These are phyloP conservation scores for Clivina fossor DNA, from an alignment of 2,888 invertebrate genomes.

Conservation along the genomic window DNA sequence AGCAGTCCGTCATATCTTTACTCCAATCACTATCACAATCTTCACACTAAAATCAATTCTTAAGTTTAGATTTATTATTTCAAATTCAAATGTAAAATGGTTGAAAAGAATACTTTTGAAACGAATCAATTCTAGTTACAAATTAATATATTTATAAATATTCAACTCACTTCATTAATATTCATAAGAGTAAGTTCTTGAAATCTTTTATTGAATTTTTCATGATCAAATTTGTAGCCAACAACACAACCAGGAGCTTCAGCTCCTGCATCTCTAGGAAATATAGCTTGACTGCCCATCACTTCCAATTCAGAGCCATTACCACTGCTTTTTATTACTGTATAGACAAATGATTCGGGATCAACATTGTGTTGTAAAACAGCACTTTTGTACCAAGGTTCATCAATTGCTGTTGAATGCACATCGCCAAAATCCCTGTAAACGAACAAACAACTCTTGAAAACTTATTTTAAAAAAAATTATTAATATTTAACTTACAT, in stretches of 20 bases:
- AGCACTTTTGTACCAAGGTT: conserved; percentile 89
- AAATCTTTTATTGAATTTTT: conserved; percentile 69
- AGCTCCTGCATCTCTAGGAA: conserved; percentile 72
- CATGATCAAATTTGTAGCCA: conserved; percentile 81
- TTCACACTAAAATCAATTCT: conserved; percentile 37
- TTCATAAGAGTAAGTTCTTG: conserved; percentile 60
- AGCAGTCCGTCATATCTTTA: conserved; percentile 72
- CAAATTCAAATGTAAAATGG: too few relatives aligned
- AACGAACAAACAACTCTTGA: conserved; percentile 10
- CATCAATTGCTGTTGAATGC: conserved; percentile 78
- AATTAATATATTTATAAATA: too few relatives aligned
- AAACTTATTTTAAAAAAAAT: conserved; percentile 3
- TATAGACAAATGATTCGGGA: conserved; percentile 74
- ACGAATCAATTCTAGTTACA: too few relatives aligned
- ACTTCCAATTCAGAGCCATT: conserved; percentile 58
- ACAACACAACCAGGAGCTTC: conserved; percentile 87
- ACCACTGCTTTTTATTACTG: conserved; percentile 62
- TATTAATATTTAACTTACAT: conserved; percentile 39
- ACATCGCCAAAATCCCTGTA: conserved; percentile 73
- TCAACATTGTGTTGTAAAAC: conserved; percentile 81
- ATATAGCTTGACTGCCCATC: conserved; percentile 82
- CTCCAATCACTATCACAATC: conserved; percentile 43
- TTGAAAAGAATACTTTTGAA: too few relatives aligned
- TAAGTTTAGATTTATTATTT: too few relatives aligned
- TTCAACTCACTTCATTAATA: conserved; percentile 19